These are phyloP conservation scores for Himalopsyche tibetana DNA, from an alignment of 2,888 invertebrate species.

Conservation along the genomic window DNA sequence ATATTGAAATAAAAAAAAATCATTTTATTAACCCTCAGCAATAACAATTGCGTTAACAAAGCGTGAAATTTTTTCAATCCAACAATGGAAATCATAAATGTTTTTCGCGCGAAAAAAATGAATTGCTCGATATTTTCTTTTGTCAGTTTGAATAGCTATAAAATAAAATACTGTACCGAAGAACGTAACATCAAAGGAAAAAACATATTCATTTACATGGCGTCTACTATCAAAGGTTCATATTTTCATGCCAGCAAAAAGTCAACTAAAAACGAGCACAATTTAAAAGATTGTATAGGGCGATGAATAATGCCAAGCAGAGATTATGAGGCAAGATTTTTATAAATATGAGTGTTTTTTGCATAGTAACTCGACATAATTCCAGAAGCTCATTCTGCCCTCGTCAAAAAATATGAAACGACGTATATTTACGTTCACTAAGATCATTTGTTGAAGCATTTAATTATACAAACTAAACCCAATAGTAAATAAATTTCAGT, in stretches of 20 bases:
- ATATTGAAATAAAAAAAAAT: slow-evolving; percentile 38
- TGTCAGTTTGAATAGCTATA: slow-evolving; percentile 34
- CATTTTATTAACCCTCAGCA: slow-evolving; percentile 21
- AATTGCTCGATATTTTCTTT: slow-evolving; percentile 34
- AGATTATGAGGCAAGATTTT: not conserved
- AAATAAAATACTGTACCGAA: slow-evolving; percentile 23
- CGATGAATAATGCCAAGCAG: not conserved
- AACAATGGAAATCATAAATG: slow-evolving; percentile 47
- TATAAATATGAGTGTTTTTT: not conserved
- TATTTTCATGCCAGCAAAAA: slow-evolving; percentile 12
- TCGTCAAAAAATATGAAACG: too few relatives aligned
- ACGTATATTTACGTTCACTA: too few relatives aligned
- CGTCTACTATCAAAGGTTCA: not conserved
- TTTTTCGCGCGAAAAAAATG: slow-evolving; percentile 36
- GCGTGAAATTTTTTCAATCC: slow-evolving; percentile 41
- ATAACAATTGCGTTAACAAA: not conserved
- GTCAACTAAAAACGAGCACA: slow-evolving; percentile 24
- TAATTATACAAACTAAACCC: too few relatives aligned
- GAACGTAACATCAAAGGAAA: slow-evolving; percentile 24
- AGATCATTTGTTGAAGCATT: too few relatives aligned
- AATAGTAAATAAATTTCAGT: too few relatives aligned
- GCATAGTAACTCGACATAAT: too few relatives aligned
- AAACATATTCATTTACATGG: not conserved
- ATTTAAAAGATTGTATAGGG: slow-evolving; percentile 6
- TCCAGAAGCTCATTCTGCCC: too few relatives aligned